phyloP scores from a whole-genome alignment of 1,140 invertebrate species.

The Plectrocnemia conspersa region DNA sequence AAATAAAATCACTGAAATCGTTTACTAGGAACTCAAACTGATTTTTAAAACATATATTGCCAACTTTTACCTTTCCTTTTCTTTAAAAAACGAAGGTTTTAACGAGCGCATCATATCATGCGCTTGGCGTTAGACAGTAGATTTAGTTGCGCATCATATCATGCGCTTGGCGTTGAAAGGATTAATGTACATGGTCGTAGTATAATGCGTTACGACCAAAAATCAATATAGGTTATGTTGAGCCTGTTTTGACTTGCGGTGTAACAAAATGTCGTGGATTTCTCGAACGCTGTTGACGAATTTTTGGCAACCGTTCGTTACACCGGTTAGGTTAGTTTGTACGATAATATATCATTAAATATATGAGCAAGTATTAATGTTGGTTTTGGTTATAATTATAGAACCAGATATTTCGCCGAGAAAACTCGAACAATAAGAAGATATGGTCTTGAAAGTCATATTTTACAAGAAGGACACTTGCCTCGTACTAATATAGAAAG shows the following conservation, averaged over 20 bases:
- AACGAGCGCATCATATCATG: too few species aligned
- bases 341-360: not conserved
- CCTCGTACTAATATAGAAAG: slow-evolving; percentile 58
- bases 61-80: too few species aligned
- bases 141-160: too few species aligned
- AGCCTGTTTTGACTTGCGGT: slow-evolving; percentile 17
- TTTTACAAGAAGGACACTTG: slow-evolving; percentile 62
- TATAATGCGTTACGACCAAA: too few species aligned
- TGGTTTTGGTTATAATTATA: slow-evolving; percentile 32
- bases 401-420: slow-evolving; percentile 62
- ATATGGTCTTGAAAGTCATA: slow-evolving; percentile 66
- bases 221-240: too few species aligned
- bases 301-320: slow-evolving; percentile 23
- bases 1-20: too few species aligned
- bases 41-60: too few species aligned
- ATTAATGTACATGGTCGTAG: too few species aligned
- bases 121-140: too few species aligned
- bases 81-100: too few species aligned
- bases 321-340: slow-evolving; percentile 25
- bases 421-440: slow-evolving; percentile 60
- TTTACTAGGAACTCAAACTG: too few species aligned
- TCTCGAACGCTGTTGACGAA: slow-evolving; percentile 7
- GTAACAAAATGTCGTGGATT: slow-evolving; percentile 24
- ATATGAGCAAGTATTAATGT: not conserved
- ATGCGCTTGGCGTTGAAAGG: too few species aligned